Conservation (phyloP, 2,113 vertebrate species). For the Engystomops pustulosus region DNA sequence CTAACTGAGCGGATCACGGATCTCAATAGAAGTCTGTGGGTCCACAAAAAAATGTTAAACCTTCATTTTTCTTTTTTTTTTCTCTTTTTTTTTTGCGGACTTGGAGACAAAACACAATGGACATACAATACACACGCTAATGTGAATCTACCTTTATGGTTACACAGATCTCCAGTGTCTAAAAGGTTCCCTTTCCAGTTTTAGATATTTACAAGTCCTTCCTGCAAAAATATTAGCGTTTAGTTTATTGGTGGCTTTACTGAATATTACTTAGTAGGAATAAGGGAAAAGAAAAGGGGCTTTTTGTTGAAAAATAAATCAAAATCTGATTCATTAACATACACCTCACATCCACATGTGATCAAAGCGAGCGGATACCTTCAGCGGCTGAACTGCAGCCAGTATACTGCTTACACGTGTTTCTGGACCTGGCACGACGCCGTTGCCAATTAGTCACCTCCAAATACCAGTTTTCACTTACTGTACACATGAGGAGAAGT, state of each 20-base stretch:
- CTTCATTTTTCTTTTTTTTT: too few species aligned
- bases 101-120: too few species aligned
- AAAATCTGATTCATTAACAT: constrained; percentile 1
- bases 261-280: background rate
- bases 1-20: too few species aligned
- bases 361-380: constrained; percentile 1
- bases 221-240: background rate
- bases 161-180: too few species aligned
- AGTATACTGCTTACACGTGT: background rate
- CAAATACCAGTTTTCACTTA: background rate
- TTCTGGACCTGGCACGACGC: background rate
- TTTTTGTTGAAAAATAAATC: constrained; percentile 4
- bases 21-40: too few species aligned
- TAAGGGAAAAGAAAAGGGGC: background rate
- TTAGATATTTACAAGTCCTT: background rate
- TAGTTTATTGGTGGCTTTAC: background rate
- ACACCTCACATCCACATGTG: background rate
- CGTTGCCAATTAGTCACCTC: constrained; percentile 16
- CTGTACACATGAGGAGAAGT: background rate
- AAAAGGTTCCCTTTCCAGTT: too few species aligned
- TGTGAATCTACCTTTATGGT: too few species aligned
- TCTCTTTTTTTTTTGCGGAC: too few species aligned
- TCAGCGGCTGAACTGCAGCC: background rate
- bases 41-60: too few species aligned
- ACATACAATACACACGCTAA: too few species aligned